Base-by-base conservation (phyloP, 2,888 invertebrate species). In the Euzetes globulus region DNA sequence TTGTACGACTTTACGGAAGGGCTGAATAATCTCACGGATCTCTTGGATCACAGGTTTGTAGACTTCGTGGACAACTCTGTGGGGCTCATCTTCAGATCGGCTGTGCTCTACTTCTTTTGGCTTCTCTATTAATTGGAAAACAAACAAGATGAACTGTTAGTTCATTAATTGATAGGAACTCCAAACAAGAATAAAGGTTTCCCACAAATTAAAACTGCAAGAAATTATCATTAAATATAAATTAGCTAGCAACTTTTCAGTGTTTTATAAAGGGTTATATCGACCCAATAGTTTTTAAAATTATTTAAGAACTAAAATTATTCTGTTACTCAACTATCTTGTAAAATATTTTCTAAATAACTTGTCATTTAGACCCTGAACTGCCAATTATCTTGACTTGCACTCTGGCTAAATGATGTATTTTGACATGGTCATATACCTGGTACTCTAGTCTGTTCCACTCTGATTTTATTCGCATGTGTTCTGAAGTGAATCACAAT, bases 21-120 rank as follows among this genome's bases (percentile, higher is more conserved):
- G 74, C 33, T 74, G 74, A 71, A 74, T 74, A 19, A 74, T 74
- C 50, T 74, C 74, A 0, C 70, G 50, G n/a, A 74, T 52, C 27
- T 74, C 74, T 37, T 65, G 65, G 7, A 65, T 65, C 5, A 65
- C 65, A 7, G 65, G 65, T 65, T 65, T 65, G 65, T 37, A 33
- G 1, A 65, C 65, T 13, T 65, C 65, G 19, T 65, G 65, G 2
- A 65, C 19, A 5, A 65, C 65, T 65, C 65, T 9, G 41, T 65
- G 65, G n/a, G 65, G 65, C 41, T 65, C 65, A n/a, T 65, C 65
- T 17, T 65, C 65, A 5, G 37, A 37, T 19, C 6, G n/a, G 19
- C n/a, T 2, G 65, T 65, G 65, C 41, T 65, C 41, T 19, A 65
- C 65, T 65, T 58, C 22, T 58, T 11, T 25, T 29, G 58, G 58